A percentile compares a stretch with the other conserved stretches of the same genome.
Evolutionary conservation across 2,113 vertebrate genomes (phyloP).

Genomic region (Typhlomys cinereus): DNA sequence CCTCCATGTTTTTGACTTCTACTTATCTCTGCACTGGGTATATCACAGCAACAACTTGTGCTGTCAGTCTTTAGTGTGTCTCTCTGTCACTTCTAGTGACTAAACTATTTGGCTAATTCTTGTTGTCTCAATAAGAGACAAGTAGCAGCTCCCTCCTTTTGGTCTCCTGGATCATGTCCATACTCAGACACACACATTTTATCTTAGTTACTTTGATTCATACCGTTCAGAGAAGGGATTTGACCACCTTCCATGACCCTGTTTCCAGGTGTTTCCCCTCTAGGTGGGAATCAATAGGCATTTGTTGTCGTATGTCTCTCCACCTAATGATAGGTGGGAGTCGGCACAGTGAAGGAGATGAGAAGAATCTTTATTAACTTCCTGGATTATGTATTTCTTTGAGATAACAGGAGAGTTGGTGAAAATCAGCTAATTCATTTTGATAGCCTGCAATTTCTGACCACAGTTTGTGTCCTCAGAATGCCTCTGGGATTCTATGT

Average conservation of each 20-base stretch:
- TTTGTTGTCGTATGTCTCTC: not conserved
- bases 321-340: not conserved
- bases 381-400: slow-evolving; percentile 42
- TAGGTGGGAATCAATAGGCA: slow-evolving; percentile 6
- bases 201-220: slow-evolving; percentile 25
- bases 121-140: not conserved
- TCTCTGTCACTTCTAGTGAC: not conserved
- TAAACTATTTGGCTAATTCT: not conserved
- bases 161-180: not conserved
- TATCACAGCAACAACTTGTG: not conserved
- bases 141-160: not conserved
- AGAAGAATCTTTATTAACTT: slow-evolving; percentile 21
- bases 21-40: not conserved
- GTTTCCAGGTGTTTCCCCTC: not conserved
- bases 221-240: not conserved
- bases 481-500: not conserved
- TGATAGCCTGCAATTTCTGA: slow-evolving; percentile 14
- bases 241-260: not conserved
- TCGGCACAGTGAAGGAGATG: not conserved
- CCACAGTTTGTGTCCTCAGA: not conserved
- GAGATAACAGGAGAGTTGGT: not conserved
- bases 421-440: slow-evolving; percentile 18
- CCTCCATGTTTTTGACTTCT: not conserved
- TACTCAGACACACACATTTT: not conserved
- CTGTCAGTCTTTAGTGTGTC: not conserved